Conservation (phyloP, 2,113 vertebrate genomes). For the Zeus faber region DNA sequence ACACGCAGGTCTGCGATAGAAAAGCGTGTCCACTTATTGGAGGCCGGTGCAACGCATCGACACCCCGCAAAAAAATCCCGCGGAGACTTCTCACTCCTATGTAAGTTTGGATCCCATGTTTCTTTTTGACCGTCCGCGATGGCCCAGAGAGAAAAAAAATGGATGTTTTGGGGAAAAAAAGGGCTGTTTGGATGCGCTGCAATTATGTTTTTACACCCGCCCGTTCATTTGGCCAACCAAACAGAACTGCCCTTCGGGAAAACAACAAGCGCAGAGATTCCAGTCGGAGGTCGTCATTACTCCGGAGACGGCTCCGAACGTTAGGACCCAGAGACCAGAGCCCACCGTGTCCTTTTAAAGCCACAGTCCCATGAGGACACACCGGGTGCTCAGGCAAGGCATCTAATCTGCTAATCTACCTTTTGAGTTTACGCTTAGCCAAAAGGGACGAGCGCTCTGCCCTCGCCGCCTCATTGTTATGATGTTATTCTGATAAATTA, state of each 20-base stretch:
- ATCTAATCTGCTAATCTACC: slow-evolving; percentile 14
- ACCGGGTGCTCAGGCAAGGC: not conserved
- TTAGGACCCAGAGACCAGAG: not conserved
- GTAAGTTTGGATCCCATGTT: no score
- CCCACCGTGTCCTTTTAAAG: slow-evolving; percentile 3
- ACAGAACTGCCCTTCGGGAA: slow-evolving; percentile 35
- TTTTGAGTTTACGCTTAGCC: slow-evolving; percentile 17
- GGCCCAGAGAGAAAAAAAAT: no score
- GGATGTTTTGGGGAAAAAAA: not conserved
- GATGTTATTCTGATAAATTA: slow-evolving; percentile 47
- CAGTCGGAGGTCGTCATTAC: slow-evolving; percentile 33
- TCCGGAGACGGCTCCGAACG: no score
- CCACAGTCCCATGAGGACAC: not conserved
- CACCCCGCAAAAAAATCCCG: no score
- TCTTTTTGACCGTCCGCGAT: no score
- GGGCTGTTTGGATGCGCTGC: slow-evolving; percentile 35
- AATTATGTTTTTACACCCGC: slow-evolving; percentile 55
- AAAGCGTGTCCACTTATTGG: no score
- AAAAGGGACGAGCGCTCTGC: slow-evolving; percentile 13
- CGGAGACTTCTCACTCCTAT: no score
- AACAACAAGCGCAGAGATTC: slow-evolving; percentile 50
- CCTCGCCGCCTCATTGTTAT: slow-evolving; percentile 32
- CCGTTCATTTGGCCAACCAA: slow-evolving; percentile 44
- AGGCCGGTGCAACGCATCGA: no score
- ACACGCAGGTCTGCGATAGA: no score